Evolutionary conservation across 2,113 vertebrate species (phyloP).

Genomic region (Okapia johnstoni): DNA sequence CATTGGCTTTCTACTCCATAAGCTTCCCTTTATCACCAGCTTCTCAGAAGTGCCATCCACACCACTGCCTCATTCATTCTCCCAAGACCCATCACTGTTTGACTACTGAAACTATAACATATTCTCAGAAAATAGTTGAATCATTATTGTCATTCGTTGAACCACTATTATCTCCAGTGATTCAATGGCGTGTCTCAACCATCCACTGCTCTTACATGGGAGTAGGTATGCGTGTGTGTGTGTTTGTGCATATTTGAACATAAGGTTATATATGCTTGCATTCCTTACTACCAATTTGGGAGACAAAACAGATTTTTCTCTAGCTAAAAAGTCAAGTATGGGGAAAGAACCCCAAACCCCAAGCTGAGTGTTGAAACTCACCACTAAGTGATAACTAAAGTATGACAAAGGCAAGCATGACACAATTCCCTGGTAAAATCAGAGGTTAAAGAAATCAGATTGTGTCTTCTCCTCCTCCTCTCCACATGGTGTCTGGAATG

Average conservation of each 20-base stretch:
- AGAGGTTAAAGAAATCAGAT: background rate
- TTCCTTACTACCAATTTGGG: background rate
- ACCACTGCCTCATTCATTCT: background rate
- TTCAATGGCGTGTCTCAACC: background rate
- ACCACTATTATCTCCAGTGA: background rate
- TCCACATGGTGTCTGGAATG: background rate
- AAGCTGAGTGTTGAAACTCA: background rate
- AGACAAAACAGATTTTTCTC: background rate
- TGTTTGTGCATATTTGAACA: background rate
- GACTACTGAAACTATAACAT: background rate
- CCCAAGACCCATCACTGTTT: background rate
- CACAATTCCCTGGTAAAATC: background rate
- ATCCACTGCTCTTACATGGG: background rate
- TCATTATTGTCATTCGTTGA: background rate
- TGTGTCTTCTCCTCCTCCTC: background rate
- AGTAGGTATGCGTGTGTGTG: background rate
- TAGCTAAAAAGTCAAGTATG: background rate
- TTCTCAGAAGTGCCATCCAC: background rate
- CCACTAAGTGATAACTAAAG: background rate
- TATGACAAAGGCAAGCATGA: background rate
- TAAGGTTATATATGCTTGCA: background rate
- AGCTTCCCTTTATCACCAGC: background rate
- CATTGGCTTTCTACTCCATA: background rate
- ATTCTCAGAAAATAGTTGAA: background rate
- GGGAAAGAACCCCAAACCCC: background rate